phyloP scores from a whole-genome alignment of 2,888 invertebrate genomes.

The Cosmopolites sordidus region DNA sequence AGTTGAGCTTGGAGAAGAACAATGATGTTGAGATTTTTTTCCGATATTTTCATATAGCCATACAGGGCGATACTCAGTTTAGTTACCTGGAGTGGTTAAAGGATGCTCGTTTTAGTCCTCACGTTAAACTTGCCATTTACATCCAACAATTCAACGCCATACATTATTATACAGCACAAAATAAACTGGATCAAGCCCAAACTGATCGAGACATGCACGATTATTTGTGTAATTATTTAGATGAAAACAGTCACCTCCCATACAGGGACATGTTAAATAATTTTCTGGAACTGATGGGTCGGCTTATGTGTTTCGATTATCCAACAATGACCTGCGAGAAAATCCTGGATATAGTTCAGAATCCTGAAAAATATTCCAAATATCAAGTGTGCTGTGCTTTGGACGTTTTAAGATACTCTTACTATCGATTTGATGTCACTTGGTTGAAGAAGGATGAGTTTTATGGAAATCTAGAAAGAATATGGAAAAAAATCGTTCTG shows the following conservation, averaged over 20 bases:
- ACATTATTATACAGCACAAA: neutral
- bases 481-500: conserved; percentile 1
- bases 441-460: neutral
- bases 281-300: conserved; percentile 2
- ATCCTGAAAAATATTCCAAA: conserved; percentile 5
- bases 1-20: neutral
- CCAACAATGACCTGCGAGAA: conserved; percentile 4
- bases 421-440: neutral
- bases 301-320: neutral
- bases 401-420: neutral
- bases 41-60: neutral
- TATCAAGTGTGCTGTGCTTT: conserved; percentile 5
- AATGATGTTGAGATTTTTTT: neutral
- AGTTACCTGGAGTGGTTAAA: neutral
- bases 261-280: neutral
- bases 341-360: neutral
- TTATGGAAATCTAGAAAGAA: neutral
- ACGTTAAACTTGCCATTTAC: conserved; percentile 4
- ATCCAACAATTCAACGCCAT: neutral
- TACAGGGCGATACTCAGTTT: neutral
- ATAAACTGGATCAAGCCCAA: neutral
- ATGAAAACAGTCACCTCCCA: neutral
- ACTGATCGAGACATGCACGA: conserved; percentile 4
- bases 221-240: conserved; percentile 1
- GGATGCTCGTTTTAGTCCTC: neutral